These are phyloP conservation scores for Strix occidentalis DNA, from an alignment of 2,797 vertebrate genomes.

Conservation along the genomic window DNA sequence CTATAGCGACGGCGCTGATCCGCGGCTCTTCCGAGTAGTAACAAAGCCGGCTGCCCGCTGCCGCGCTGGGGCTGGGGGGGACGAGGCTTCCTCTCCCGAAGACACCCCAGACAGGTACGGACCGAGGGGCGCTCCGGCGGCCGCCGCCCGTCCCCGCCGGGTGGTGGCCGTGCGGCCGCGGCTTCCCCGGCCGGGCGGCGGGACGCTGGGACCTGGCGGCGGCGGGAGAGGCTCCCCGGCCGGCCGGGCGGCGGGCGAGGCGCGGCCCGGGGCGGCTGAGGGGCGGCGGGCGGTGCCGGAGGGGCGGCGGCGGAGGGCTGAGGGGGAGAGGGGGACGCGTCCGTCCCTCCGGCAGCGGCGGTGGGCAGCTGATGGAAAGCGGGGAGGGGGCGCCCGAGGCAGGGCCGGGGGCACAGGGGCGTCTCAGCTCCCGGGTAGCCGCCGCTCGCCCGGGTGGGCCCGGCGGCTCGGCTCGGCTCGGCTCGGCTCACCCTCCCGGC, in stretches of 20 bases:
- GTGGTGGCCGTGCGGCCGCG: not conserved
- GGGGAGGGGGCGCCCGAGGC: not conserved
- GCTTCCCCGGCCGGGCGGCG: no score
- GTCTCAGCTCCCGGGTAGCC: not conserved
- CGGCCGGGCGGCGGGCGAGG: not conserved
- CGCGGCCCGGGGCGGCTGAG: not conserved
- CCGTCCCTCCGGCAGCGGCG: not conserved
- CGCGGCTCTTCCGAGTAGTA: slow-evolving; percentile 54
- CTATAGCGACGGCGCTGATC: slow-evolving; percentile 67
- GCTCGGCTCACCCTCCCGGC: not conserved
- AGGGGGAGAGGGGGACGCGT: not conserved
- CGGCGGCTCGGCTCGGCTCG: not conserved
- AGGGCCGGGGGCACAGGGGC: not conserved
- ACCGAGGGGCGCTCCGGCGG: not conserved
- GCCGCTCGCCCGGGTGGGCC: not conserved
- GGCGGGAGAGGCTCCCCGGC: not conserved
- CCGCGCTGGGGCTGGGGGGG: not conserved
- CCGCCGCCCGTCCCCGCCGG: not conserved
- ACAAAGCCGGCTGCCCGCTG: slow-evolving; percentile 50
- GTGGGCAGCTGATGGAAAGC: not conserved
- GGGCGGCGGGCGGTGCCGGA: not conserved
- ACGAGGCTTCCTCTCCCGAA: not conserved
- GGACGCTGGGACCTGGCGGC: no score
- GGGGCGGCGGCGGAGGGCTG: not conserved
- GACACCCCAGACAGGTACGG: slow-evolving; percentile 25